Evolutionary conservation across 2,797 vertebrate species (phyloP), one percentile per base, ranked within the genome.

Genomic region (Urophycis tenuis): DNA sequence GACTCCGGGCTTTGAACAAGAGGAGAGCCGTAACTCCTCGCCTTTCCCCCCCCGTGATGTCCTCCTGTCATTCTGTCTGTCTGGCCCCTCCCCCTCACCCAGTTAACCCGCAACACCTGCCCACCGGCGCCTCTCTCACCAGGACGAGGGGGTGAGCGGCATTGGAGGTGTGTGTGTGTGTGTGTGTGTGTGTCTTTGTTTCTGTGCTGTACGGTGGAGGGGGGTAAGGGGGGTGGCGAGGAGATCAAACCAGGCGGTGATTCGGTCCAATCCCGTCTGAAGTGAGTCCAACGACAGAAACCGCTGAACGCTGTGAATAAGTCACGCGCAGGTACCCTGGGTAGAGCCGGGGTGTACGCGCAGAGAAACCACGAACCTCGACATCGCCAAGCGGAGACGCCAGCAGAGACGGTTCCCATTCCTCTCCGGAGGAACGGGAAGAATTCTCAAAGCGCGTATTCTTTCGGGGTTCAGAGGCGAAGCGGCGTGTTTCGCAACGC

Each of bases 81-180:
- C 78, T 35, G 39, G 39, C 60, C 71, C 53, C 25, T 71, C 45
- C 75, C 22, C 81, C 69, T n/a, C 73, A 81, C 32, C 60, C 9
- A 33, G 31, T 15, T 72, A 60, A 75, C 49, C 35, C 77, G 64
- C 73, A 32, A 17, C 77, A 31, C 78, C 3, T 11, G 81, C 64
- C 49, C 30, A 17, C n/a, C n/a, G n/a, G n/a, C 19, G 6, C 17
- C 30, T 2, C 71, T 32, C n/a, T 22, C 31, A 41, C 36, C 5
- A 49, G 45, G 45, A 49, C 35, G 35, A 4, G 35, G 35, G 35
- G 35, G 53, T 10, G 22, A 60, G 53, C 22, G 22, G 15, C 25
- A 60, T 22, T 5, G 53, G 53, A 10, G 53, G 53, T 60, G 53
- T 8, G 53, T 25, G 53, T 60, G 22, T 60, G 2, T 60, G 53